These are phyloP conservation scores for Melanaphis sacchari DNA, from an alignment of 1,140 invertebrate species.

Conservation along the genomic window DNA sequence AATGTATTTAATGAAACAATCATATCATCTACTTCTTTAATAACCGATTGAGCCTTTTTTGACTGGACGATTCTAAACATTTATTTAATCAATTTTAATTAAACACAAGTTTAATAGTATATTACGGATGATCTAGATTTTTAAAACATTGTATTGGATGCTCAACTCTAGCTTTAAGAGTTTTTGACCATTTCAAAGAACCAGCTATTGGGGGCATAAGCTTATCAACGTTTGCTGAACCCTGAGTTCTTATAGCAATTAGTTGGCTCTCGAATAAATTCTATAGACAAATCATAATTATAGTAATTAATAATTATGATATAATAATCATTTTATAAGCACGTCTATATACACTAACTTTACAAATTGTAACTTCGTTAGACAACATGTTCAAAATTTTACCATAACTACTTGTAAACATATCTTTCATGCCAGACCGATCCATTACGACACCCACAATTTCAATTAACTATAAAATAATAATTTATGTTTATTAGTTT, in stretches of 20 bases:
- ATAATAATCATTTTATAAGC: slow-evolving; percentile 35
- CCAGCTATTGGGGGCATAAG: slow-evolving; percentile 87
- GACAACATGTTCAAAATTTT: slow-evolving; percentile 81
- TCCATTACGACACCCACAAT: slow-evolving; percentile 87
- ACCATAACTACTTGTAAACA: slow-evolving; percentile 84
- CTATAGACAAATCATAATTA: slow-evolving; percentile 62
- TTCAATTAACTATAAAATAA: slow-evolving; percentile 79
- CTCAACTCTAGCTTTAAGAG: slow-evolving; percentile 77
- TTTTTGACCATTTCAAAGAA: slow-evolving; percentile 80
- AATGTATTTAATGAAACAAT: slow-evolving; percentile 72
- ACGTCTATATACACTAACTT: slow-evolving; percentile 64
- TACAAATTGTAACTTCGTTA: slow-evolving; percentile 72
- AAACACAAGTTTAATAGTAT: background rate
- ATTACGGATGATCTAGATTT: slow-evolving; percentile 78
- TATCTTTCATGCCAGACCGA: slow-evolving; percentile 82
- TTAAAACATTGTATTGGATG: slow-evolving; percentile 76
- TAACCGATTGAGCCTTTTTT: slow-evolving; percentile 64
- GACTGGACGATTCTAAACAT: slow-evolving; percentile 63
- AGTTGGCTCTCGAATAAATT: slow-evolving; percentile 71
- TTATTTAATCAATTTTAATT: background rate
- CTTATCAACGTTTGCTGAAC: slow-evolving; percentile 74
- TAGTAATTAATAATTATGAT: slow-evolving; percentile 54
- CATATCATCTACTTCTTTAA: slow-evolving; percentile 71
- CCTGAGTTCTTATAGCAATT: slow-evolving; percentile 69
- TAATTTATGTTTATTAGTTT: background rate